Percentiles rank a stretch among this genome's conserved stretches.
These are phyloP conservation scores for Brachirus orientalis DNA, from an alignment of 2,113 vertebrate genomes.

Conservation along the genomic window DNA sequence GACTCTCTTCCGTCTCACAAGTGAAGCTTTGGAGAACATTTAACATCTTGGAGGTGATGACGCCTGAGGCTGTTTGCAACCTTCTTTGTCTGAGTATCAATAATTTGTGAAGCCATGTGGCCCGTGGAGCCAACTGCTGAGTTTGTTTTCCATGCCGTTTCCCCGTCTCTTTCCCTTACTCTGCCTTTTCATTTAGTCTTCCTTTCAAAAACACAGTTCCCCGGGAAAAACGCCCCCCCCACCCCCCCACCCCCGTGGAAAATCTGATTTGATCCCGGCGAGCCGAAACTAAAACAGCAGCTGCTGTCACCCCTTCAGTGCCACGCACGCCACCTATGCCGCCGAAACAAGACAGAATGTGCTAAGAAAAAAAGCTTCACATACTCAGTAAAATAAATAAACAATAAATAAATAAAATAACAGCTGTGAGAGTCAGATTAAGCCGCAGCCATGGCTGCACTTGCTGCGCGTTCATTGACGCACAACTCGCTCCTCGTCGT, in stretches of 20 bases:
- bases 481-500: constrained; percentile 21
- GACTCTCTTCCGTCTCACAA: constrained; percentile 4
- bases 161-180: constrained; percentile 26
- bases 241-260: no score
- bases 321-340: constrained; percentile 28
- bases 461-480: constrained; percentile 41
- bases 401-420: constrained; percentile 11
- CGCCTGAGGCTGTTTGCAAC: neutral
- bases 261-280: constrained; percentile 77
- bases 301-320: constrained; percentile 58
- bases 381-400: no score
- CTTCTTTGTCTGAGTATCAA: constrained; percentile 7
- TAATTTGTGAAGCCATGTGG: constrained; percentile 21
- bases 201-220: constrained; percentile 76
- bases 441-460: constrained; percentile 38
- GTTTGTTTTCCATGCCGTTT: constrained; percentile 56
- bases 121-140: constrained; percentile 25
- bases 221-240: constrained; percentile 71
- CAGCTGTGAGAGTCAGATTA: constrained; percentile 12
- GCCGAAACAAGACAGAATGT: neutral
- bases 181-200: constrained; percentile 72
- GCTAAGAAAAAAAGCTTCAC: neutral
- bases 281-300: constrained; percentile 54
- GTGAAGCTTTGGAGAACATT: neutral
- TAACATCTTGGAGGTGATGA: neutral